These are phyloP conservation scores for Excalfactoria chinensis DNA, from an alignment of 2,113 vertebrate genomes.

Conservation along the genomic window DNA sequence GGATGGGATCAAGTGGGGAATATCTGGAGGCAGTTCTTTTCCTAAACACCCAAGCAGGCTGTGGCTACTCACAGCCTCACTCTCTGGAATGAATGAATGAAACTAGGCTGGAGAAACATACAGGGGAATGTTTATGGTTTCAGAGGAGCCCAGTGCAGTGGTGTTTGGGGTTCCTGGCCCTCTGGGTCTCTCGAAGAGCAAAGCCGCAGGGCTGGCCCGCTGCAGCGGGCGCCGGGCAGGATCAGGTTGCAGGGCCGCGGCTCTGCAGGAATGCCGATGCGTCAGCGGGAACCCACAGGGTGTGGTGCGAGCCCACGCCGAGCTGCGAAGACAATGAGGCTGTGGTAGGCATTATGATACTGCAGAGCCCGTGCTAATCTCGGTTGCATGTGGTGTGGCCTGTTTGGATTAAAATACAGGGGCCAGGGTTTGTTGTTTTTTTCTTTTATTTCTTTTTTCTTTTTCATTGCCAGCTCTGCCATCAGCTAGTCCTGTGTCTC, in stretches of 20 bases:
- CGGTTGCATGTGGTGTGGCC: neutral
- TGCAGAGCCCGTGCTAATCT: conserved; percentile 21
- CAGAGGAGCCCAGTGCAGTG: neutral
- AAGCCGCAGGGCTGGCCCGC: neutral
- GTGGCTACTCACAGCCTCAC: neutral
- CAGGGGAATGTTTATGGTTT: rapidly evolving
- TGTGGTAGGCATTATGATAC: conserved; percentile 15
- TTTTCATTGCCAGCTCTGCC: neutral
- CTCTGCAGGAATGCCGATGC: neutral
- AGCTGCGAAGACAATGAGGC: neutral
- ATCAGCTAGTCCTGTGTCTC: neutral
- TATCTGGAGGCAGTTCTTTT: neutral
- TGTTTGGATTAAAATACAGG: conserved; percentile 23
- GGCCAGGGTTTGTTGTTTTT: neutral
- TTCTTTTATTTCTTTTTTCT: neutral
- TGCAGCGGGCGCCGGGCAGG: neutral
- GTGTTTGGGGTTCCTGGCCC: neutral
- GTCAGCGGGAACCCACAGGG: conserved; percentile 50
- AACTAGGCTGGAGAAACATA: neutral
- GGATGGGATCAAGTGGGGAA: neutral
- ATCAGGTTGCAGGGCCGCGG: neutral
- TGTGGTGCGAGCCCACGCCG: rapidly evolving
- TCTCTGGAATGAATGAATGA: neutral
- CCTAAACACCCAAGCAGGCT: neutral
- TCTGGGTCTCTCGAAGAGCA: neutral